Evolutionary conservation across 2,888 invertebrate species (phyloP).

Genomic region (Nycteola revayana): DNA sequence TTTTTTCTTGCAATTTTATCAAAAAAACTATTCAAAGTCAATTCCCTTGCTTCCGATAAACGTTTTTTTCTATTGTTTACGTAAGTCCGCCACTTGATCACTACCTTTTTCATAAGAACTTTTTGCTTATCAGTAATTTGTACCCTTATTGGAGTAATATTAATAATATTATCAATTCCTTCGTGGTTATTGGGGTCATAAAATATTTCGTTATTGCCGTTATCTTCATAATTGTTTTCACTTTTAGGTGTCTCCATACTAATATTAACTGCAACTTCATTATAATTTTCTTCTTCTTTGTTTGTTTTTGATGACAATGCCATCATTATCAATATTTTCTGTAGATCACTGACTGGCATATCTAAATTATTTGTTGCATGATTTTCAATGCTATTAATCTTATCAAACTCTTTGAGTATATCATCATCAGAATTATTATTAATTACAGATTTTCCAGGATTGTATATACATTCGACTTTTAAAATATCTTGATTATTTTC

Average conservation of each 20-base stretch:
- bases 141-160: slow-evolving; percentile 48
- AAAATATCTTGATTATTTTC: slow-evolving; percentile 34
- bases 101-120: slow-evolving; percentile 51
- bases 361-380: slow-evolving; percentile 13
- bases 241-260: background rate
- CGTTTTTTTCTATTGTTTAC: slow-evolving; percentile 46
- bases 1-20: slow-evolving; percentile 66
- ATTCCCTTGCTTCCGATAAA: slow-evolving; percentile 49
- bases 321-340: slow-evolving; percentile 65
- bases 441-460: background rate
- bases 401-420: background rate
- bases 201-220: slow-evolving; percentile 1
- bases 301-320: slow-evolving; percentile 48
- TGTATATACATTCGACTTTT: slow-evolving; percentile 36
- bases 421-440: background rate
- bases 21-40: slow-evolving; percentile 59
- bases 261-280: slow-evolving; percentile 3
- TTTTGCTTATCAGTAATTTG: slow-evolving; percentile 43
- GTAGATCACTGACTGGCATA: slow-evolving; percentile 45
- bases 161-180: slow-evolving; percentile 42
- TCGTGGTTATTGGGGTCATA: slow-evolving; percentile 12
- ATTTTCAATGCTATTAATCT: background rate
- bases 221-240: slow-evolving; percentile 4
- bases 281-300: slow-evolving; percentile 25
- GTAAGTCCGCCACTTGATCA: slow-evolving; percentile 58